phyloP scores from a whole-genome alignment of 2,113 vertebrate genomes.

The Tinamus guttatus region DNA sequence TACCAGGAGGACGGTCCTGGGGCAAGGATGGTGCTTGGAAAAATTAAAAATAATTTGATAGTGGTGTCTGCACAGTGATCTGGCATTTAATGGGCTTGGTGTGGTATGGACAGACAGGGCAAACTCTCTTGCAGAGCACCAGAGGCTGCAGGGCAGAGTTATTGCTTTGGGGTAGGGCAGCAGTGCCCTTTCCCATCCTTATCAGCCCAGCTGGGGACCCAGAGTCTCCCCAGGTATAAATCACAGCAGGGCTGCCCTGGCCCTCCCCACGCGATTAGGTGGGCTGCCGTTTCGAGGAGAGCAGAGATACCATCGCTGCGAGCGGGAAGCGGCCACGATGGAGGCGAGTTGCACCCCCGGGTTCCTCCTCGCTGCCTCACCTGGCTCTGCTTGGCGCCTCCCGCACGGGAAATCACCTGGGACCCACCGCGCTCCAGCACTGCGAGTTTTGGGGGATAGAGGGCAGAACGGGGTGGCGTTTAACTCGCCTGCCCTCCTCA shows the following conservation, averaged over 20 bases:
- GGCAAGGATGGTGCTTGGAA: neutral
- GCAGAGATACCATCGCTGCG: neutral
- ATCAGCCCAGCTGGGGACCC: fast-evolving
- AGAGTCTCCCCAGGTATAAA: neutral
- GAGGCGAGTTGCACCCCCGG: neutral
- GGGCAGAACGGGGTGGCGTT: fast-evolving
- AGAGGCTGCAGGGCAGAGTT: neutral
- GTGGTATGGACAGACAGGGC: fast-evolving
- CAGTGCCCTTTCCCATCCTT: neutral
- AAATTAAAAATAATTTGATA: neutral
- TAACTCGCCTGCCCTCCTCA: neutral
- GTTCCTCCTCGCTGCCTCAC: neutral
- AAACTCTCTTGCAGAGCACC: fast-evolving
- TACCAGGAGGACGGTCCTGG: neutral
- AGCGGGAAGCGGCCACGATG: fast-evolving
- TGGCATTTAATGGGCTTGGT: neutral
- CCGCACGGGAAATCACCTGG: too few relatives aligned
- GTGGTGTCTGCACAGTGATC: neutral
- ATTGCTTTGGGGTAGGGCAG: fast-evolving
- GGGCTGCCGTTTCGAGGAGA: fast-evolving
- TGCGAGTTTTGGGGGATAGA: neutral
- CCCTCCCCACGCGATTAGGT: neutral
- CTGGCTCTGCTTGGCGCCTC: neutral
- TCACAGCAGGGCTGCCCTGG: fast-evolving
- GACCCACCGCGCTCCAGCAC: too few relatives aligned